These are phyloP conservation scores for Halictus quadricinctus DNA, from an alignment of 2,888 invertebrate species.

Conservation along the genomic window DNA sequence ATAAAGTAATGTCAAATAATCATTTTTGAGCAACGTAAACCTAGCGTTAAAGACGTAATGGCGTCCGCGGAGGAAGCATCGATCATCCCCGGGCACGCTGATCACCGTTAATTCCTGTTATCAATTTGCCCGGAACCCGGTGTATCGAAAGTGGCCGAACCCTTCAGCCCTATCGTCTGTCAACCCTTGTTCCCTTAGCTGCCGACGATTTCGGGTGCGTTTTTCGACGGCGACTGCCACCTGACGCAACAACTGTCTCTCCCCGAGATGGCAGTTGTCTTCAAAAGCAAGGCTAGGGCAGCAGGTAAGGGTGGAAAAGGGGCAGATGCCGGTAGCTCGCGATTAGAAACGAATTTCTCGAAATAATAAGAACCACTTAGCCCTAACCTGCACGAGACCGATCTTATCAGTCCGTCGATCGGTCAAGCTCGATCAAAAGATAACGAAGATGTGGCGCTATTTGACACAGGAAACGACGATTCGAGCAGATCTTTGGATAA, in stretches of 20 bases:
- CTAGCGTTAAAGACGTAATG: not conserved
- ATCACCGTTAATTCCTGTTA: constrained; percentile 38
- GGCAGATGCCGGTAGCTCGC: constrained; percentile 70
- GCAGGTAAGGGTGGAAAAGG: constrained; percentile 66
- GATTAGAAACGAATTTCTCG: constrained; percentile 71
- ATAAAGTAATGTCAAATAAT: too few species aligned
- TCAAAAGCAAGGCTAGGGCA: constrained; percentile 62
- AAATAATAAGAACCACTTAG: constrained; percentile 49
- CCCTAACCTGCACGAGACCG: not conserved
- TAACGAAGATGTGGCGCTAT: constrained; percentile 8
- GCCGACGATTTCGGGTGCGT: constrained; percentile 50
- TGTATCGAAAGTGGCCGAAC: constrained; percentile 34
- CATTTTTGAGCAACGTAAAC: too few species aligned
- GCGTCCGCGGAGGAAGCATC: constrained; percentile 4
- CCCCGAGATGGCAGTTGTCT: constrained; percentile 76
- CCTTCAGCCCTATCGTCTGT: constrained; percentile 58
- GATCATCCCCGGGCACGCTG: constrained; percentile 11
- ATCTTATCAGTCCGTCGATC: constrained; percentile 54
- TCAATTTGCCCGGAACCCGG: constrained; percentile 41
- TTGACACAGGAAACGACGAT: not conserved
- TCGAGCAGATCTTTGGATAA: too few species aligned
- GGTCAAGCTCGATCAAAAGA: constrained; percentile 48
- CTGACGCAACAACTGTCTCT: constrained; percentile 79
- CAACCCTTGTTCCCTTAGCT: constrained; percentile 67
- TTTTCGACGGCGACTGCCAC: constrained; percentile 75